A percentile compares a stretch with the other conserved stretches of the same genome.
Evolutionary conservation across 2,113 vertebrate genomes (phyloP).

Genomic region (Puffinus mauretanicus): DNA sequence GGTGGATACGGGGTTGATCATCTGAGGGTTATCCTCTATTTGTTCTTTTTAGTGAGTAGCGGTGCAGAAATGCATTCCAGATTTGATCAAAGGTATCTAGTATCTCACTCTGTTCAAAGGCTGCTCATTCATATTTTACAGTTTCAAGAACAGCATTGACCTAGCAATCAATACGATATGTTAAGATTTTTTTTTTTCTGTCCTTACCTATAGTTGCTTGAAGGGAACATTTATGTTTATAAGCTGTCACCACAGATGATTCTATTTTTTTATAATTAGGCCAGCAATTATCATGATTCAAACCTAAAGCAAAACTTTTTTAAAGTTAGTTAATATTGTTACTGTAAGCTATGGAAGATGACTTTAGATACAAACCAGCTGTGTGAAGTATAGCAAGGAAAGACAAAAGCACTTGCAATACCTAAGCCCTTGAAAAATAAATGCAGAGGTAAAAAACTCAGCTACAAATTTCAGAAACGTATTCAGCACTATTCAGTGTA

Average conservation of each 20-base stretch:
- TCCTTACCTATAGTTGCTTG: background rate
- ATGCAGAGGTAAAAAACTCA: background rate
- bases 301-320: background rate
- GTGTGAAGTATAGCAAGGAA: background rate
- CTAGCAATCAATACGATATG: conserved; percentile 24
- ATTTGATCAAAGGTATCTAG: conserved; percentile 55
- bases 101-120: conserved; percentile 43
- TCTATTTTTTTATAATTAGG: background rate
- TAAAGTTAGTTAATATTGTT: background rate
- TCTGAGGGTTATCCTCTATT: conserved; percentile 48
- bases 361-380: background rate
- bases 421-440: background rate
- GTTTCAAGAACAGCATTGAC: conserved; percentile 39
- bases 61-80: conserved; percentile 9
- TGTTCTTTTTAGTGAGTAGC: conserved; percentile 47
- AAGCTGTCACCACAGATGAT: background rate
- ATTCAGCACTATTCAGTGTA: background rate
- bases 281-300: background rate
- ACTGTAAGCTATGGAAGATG: background rate
- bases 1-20: background rate
- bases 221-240: background rate
- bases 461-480: background rate
- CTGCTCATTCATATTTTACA: conserved; percentile 61
- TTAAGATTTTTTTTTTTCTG: background rate
- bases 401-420: background rate